phyloP scores from a whole-genome alignment of 1,140 invertebrate genomes.

The Thaumatotibia leucotreta region DNA sequence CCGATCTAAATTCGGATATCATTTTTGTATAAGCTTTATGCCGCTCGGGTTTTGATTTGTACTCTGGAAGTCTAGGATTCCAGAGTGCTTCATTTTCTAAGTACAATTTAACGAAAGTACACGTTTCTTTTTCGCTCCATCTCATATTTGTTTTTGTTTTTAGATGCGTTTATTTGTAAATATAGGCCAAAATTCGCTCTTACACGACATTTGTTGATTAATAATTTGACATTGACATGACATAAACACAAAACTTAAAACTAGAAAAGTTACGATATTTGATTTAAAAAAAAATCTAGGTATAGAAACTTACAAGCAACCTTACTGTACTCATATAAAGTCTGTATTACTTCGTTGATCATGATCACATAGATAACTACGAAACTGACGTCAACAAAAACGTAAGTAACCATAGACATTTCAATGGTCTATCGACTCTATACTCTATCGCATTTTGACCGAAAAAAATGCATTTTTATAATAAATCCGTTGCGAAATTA shows the following conservation, averaged over 20 bases:
- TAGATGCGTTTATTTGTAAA: neutral
- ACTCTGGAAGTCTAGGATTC: constrained; percentile 52
- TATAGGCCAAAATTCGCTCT: neutral
- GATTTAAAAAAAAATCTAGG: neutral
- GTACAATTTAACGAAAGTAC: constrained; percentile 68
- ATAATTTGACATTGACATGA: neutral
- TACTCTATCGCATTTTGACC: too few species aligned
- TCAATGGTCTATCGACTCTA: too few species aligned
- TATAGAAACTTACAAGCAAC: neutral
- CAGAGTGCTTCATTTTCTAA: constrained; percentile 59
- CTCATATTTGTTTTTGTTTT: constrained; percentile 31
- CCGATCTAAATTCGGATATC: constrained; percentile 43
- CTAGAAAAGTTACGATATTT: neutral
- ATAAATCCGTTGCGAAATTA: too few species aligned
- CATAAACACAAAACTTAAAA: too few species aligned
- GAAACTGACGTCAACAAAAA: neutral
- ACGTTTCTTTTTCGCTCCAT: constrained; percentile 52
- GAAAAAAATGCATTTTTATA: too few species aligned
- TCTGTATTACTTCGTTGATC: neutral
- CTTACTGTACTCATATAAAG: neutral
- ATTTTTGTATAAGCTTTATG: constrained; percentile 54
- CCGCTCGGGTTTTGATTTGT: constrained; percentile 50
- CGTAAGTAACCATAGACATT: neutral
- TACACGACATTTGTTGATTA: neutral
- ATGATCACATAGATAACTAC: neutral